Evolutionary conservation across 2,888 invertebrate genomes (phyloP).

Genomic region (Calameuta idolon): DNA sequence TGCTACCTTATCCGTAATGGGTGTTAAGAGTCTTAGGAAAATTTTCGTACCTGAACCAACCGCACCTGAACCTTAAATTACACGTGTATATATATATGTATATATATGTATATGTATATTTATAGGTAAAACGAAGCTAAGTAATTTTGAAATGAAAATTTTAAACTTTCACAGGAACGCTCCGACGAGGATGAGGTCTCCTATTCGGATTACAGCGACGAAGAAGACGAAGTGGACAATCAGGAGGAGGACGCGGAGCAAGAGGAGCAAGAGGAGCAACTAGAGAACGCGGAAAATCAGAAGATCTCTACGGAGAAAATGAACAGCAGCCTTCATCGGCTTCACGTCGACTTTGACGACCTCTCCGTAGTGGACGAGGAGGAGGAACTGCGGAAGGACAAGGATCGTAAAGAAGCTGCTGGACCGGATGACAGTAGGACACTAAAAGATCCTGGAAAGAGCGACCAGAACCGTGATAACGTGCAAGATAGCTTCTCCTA

Average conservation of each 20-base stretch:
- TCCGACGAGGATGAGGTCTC: constrained; percentile 34
- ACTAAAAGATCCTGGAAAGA: not conserved
- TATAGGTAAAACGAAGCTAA: too few species aligned
- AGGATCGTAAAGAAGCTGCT: constrained; percentile 32
- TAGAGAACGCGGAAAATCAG: constrained; percentile 64
- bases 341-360: constrained; percentile 74
- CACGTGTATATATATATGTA: too few species aligned
- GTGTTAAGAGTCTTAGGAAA: too few species aligned
- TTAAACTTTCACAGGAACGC: constrained; percentile 16
- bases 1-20: too few species aligned
- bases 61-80: too few species aligned
- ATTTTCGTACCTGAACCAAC: too few species aligned
- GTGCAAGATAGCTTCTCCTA: constrained; percentile 11
- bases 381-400: constrained; percentile 58
- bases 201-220: constrained; percentile 38
- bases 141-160: too few species aligned
- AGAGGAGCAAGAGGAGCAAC: constrained; percentile 41
- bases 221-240: constrained; percentile 45
- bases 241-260: constrained; percentile 57
- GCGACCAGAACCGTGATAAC: not conserved
- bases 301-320: constrained; percentile 69
- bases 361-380: constrained; percentile 84
- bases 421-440: constrained; percentile 14
- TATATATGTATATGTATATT: too few species aligned
- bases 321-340: constrained; percentile 47